These are phyloP conservation scores for Eugnorisma glareosa DNA, from an alignment of 2,888 invertebrate genomes.

Conservation along the genomic window DNA sequence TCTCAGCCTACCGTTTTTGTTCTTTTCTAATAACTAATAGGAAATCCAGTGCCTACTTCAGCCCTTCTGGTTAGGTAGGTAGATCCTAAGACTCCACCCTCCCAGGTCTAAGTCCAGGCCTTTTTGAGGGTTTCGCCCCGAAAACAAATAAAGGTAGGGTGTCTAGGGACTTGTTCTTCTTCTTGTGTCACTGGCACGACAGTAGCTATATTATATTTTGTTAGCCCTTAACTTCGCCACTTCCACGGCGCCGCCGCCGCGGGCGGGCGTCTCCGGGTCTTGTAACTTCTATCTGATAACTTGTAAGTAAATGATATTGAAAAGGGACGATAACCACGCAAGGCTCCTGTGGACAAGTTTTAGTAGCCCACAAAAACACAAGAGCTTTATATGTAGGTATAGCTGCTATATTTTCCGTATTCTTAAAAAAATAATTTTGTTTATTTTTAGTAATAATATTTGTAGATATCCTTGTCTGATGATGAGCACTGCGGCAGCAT, in stretches of 20 bases:
- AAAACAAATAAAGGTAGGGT: neutral
- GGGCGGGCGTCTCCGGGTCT: neutral
- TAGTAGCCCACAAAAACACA: neutral
- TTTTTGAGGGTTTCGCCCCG: neutral
- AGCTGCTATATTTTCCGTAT: neutral
- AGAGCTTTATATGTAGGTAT: neutral
- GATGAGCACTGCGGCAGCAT: conserved; percentile 62
- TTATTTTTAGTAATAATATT: conserved; percentile 26
- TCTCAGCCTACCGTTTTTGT: neutral
- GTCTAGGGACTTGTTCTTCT: neutral
- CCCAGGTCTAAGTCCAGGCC: neutral
- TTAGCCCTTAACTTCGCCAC: neutral
- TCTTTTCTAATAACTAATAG: neutral
- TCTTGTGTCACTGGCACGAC: neutral
- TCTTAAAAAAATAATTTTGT: neutral
- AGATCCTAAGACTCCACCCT: neutral
- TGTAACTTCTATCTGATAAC: neutral
- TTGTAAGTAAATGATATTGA: neutral
- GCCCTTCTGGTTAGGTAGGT: neutral
- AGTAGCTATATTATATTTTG: neutral
- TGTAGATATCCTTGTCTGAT: conserved; percentile 51
- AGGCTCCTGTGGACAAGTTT: neutral
- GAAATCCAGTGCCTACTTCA: neutral
- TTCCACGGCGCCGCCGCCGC: no score
- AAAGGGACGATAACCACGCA: neutral